Evolutionary conservation across 2,888 invertebrate species (phyloP).

Genomic region (Galerucella pusilla): DNA sequence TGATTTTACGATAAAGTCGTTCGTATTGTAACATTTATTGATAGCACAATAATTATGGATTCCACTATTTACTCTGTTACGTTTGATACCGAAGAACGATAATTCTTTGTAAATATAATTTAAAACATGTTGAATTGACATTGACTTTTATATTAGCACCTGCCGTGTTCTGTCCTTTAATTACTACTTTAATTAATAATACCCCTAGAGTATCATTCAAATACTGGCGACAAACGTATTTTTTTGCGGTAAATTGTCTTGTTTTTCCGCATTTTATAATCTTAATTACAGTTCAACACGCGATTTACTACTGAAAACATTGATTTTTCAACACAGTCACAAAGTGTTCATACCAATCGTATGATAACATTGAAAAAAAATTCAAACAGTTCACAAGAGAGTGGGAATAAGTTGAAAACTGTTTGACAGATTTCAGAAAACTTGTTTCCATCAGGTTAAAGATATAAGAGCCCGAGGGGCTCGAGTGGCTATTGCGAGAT

Average conservation of each 20-base stretch:
- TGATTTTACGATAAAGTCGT: too few species aligned
- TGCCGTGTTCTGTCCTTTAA: not conserved
- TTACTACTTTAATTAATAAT: not conserved
- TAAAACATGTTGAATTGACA: not conserved
- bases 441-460: too few species aligned
- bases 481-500: too few species aligned
- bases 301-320: conserved; percentile 5
- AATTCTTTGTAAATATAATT: not conserved
- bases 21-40: too few species aligned
- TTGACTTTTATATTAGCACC: not conserved
- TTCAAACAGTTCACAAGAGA: not conserved
- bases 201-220: conserved; percentile 8
- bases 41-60: not conserved
- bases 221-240: conserved; percentile 20
- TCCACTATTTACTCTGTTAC: not conserved
- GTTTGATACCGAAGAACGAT: not conserved
- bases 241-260: conserved; percentile 31
- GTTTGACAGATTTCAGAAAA: too few species aligned
- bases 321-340: not conserved
- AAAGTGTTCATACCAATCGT: not conserved
- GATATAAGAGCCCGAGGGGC: too few species aligned
- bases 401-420: too few species aligned
- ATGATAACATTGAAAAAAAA: not conserved
- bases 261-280: conserved; percentile 27
- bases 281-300: conserved; percentile 13